Conservation (phyloP, 2,797 vertebrate species). For the Coreius guichenoti region DNA sequence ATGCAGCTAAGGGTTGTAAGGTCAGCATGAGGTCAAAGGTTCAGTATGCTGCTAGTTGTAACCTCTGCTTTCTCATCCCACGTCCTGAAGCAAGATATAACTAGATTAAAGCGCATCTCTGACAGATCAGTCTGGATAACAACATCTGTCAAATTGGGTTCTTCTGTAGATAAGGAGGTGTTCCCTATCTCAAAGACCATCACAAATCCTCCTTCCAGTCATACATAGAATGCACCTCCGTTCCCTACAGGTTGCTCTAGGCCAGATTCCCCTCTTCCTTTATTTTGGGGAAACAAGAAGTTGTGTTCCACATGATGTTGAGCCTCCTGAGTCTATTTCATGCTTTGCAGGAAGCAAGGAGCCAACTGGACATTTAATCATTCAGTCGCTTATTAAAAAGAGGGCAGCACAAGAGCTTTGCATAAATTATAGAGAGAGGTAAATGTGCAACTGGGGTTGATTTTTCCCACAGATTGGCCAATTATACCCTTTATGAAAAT, state of each 20-base stretch:
- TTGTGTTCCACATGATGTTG: neutral
- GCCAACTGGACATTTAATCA: slow-evolving; percentile 69
- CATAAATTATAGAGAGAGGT: slow-evolving; percentile 75
- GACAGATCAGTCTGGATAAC: slow-evolving; percentile 74
- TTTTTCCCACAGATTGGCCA: slow-evolving; percentile 82
- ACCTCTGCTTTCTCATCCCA: slow-evolving; percentile 60
- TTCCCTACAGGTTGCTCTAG: slow-evolving; percentile 13
- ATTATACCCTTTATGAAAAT: slow-evolving; percentile 76
- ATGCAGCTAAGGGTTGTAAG: neutral
- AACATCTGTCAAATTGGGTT: slow-evolving; percentile 74
- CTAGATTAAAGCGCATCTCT: slow-evolving; percentile 73
- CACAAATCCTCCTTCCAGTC: slow-evolving; percentile 62
- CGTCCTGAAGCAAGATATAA: slow-evolving; percentile 74
- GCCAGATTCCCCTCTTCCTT: slow-evolving; percentile 32
- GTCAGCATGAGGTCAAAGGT: slow-evolving; percentile 64
- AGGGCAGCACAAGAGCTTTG: slow-evolving; percentile 74
- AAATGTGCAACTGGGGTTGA: slow-evolving; percentile 72
- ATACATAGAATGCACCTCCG: slow-evolving; percentile 63
- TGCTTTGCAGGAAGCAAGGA: slow-evolving; percentile 67
- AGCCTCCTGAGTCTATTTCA: slow-evolving; percentile 60
- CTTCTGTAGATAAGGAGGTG: slow-evolving; percentile 61
- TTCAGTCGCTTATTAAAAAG: slow-evolving; percentile 73
- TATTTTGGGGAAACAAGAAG: slow-evolving; percentile 9
- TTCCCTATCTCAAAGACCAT: slow-evolving; percentile 66
- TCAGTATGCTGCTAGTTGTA: slow-evolving; percentile 62